A percentile compares a stretch with the other conserved stretches of the same genome.
These are phyloP conservation scores for Pristionchus fissidentatus DNA, from an alignment of 2,888 invertebrate genomes.

Conservation along the genomic window DNA sequence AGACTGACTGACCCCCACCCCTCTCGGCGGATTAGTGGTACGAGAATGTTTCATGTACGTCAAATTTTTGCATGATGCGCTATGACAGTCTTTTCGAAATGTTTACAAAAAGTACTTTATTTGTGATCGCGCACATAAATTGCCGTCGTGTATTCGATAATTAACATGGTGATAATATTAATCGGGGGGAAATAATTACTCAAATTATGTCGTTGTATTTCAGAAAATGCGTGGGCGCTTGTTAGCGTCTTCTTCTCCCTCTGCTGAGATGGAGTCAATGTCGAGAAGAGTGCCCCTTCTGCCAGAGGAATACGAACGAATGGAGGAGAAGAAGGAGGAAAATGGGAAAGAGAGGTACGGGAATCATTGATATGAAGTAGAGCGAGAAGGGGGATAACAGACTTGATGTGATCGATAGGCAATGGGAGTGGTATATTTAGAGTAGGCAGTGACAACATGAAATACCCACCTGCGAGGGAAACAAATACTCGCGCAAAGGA, in stretches of 20 bases:
- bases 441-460: neutral
- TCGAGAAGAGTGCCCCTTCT: slow-evolving; percentile 14
- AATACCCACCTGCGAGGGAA: neutral
- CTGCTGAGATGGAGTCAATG: neutral
- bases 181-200: too few species aligned
- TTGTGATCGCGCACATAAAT: too few species aligned
- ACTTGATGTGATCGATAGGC: neutral
- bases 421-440: neutral
- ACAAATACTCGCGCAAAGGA: neutral
- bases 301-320: neutral
- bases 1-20: too few species aligned
- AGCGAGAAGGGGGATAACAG: neutral
- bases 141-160: too few species aligned
- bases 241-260: neutral
- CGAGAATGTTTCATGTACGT: too few species aligned
- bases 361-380: neutral
- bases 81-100: too few species aligned
- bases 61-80: too few species aligned
- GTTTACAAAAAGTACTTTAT: too few species aligned
- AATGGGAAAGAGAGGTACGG: neutral
- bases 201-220: neutral
- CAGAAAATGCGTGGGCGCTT: neutral
- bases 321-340: neutral
- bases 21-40: too few species aligned
- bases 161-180: neutral